Evolutionary conservation across 2,113 vertebrate species (phyloP).

Genomic region (Phylloscopus whistleri): DNA sequence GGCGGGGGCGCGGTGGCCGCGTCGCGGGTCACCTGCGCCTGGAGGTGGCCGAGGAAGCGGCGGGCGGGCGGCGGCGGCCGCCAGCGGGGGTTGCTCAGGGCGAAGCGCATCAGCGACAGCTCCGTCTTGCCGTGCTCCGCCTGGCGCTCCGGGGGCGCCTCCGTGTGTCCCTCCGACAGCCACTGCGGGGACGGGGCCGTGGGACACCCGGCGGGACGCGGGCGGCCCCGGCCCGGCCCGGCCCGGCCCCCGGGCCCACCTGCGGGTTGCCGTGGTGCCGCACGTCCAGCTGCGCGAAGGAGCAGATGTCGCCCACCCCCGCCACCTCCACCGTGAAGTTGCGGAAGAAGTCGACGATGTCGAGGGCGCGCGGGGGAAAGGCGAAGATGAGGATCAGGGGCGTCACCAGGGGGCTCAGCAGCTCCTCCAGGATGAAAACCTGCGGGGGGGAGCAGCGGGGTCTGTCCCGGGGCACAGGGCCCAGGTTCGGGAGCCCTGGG

Average conservation of each 20-base stretch:
- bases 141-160: conserved; percentile 92
- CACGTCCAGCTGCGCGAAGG: conserved; percentile 96
- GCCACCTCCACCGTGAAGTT: conserved; percentile 97
- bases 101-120: conserved; percentile 96
- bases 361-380: conserved; percentile 83
- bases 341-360: conserved; percentile 96
- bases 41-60: conserved; percentile 86
- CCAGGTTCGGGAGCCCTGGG: no score
- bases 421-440: conserved; percentile 94
- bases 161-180: conserved; percentile 91
- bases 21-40: conserved; percentile 88
- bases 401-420: conserved; percentile 91
- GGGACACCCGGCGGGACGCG: neutral
- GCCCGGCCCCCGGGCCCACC: conserved; percentile 51
- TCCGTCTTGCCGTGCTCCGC: conserved; percentile 95
- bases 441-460: neutral
- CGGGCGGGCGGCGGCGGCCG: conserved; percentile 79
- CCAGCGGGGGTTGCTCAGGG: conserved; percentile 94
- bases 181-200: conserved; percentile 72
- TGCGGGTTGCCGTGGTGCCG: conserved; percentile 90
- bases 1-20: conserved; percentile 64
- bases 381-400: conserved; percentile 95
- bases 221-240: neutral
- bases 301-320: conserved; percentile 94
- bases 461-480: rapidly evolving